phyloP scores from a whole-genome alignment of 1,140 invertebrate species.

The Vanessa tameamea region DNA sequence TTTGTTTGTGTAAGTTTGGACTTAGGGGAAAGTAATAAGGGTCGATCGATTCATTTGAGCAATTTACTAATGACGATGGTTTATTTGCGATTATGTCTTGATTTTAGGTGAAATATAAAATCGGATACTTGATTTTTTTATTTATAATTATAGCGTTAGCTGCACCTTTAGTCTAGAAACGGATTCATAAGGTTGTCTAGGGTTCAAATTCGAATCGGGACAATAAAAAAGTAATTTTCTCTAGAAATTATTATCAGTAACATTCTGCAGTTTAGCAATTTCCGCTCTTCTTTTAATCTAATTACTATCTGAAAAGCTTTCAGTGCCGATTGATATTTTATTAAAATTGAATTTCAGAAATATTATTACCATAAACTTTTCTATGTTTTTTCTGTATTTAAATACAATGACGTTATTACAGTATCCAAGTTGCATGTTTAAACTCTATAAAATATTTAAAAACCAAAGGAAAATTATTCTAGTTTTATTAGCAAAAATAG shows the following conservation, averaged over 20 bases:
- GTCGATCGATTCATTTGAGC: not conserved
- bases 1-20: not conserved
- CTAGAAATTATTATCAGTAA: not conserved
- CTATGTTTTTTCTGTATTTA: too few relatives aligned
- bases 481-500: not conserved
- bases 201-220: too few relatives aligned
- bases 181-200: too few relatives aligned
- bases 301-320: too few relatives aligned
- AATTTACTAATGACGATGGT: not conserved
- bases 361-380: too few relatives aligned
- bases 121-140: not conserved
- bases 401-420: too few relatives aligned
- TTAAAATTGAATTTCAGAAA: too few relatives aligned
- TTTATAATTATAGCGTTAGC: not conserved
- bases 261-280: too few relatives aligned
- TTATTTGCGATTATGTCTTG: not conserved
- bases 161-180: too few relatives aligned
- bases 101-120: not conserved
- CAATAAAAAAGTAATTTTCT: not conserved
- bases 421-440: too few relatives aligned
- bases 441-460: not conserved
- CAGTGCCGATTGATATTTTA: too few relatives aligned
- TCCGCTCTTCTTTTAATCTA: too few relatives aligned
- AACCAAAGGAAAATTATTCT: not conserved
- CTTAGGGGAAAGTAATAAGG: not conserved